Evolutionary conservation across 2,113 vertebrate species (phyloP), one percentile per base, ranked within the genome.

Genomic region (Passer montanus): DNA sequence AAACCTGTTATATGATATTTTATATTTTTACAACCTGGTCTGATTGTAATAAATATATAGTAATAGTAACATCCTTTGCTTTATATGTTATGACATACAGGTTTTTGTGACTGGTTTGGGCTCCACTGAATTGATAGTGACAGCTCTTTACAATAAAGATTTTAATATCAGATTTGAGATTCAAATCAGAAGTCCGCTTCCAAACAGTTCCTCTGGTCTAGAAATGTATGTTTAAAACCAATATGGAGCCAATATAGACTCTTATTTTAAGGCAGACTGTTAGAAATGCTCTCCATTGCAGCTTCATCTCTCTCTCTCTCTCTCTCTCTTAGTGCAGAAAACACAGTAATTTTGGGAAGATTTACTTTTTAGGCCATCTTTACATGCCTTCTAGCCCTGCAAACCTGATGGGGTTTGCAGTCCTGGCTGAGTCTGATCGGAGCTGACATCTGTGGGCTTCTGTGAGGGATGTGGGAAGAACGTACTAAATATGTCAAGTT

Each of bases 401-500:
- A 4, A 85, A 91, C 70, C 67, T 79, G 63, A 70, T 86, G 64
- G 33, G 75, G 76, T 91, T 94, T 70, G 33, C 62, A 74, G 70
- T 83, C 59, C 68, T 58, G 59, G 19, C 44, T 95, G 93, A 94
- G 50, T 81, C 70, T 91, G 82, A 93, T 95, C 0, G 0, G 85
- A 95, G 75, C 26, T 94, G 95, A 95, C 91, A 67, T 67, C 84
- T 85, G 82, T 59, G 76, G 73, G 72, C 59, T 91, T 95, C 89
- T 87, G 84, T 90, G 84, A 94, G 59, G 59, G 22, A 59, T 95
- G 78, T 75, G 88, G 84, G 84, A 91, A 95, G 84, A 69, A 69
- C 2, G 4, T 62, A 62, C 87, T 88, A 73, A 93, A 66, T 93
- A 90, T 88, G 87, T 94, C 82, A 94, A 59, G 59, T 59, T 91